Conservation (phyloP, 2,797 vertebrate genomes). For the Aphelocoma californica region DNA sequence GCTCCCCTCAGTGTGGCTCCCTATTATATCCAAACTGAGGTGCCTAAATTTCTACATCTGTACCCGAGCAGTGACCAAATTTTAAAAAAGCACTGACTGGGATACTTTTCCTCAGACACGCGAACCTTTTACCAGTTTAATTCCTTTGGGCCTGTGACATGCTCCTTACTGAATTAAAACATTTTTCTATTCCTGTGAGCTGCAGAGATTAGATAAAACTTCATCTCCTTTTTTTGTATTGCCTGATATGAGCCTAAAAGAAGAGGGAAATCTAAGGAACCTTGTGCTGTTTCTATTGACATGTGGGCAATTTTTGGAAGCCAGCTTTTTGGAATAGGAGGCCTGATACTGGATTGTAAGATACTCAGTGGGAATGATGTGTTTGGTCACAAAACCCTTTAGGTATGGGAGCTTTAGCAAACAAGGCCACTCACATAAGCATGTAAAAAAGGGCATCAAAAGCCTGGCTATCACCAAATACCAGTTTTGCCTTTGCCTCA, state of each 20-base stretch:
- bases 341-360: neutral
- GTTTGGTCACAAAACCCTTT: neutral
- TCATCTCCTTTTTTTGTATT: neutral
- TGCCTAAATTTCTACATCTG: neutral
- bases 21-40: accelerated
- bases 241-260: neutral
- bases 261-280: neutral
- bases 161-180: neutral
- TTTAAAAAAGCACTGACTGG: neutral
- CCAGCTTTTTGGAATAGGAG: neutral
- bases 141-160: neutral
- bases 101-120: neutral
- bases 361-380: neutral
- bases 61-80: neutral
- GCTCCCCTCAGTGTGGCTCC: neutral
- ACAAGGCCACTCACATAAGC: neutral
- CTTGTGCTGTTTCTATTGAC: neutral
- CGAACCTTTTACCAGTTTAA: neutral
- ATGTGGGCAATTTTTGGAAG: neutral
- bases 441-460: neutral
- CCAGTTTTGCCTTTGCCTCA: neutral
- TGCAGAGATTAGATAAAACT: neutral
- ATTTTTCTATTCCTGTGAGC: neutral
- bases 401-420: neutral
- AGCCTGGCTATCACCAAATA: neutral